phyloP scores from a whole-genome alignment of 2,888 invertebrate species.

The Halictus ligatus region DNA sequence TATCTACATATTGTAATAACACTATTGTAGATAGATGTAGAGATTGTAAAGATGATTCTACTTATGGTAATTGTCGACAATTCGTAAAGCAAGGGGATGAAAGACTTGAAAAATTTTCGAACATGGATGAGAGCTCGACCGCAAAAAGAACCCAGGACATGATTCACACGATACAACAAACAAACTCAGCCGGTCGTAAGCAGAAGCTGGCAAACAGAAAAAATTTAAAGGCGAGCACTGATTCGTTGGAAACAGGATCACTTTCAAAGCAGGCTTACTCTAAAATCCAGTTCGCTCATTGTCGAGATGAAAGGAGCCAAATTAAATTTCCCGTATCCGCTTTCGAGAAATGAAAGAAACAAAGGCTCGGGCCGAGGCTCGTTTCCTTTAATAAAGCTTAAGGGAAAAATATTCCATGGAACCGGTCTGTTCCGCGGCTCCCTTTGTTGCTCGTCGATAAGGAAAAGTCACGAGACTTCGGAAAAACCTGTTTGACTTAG shows the following conservation, averaged over 20 bases:
- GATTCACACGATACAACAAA: not conserved
- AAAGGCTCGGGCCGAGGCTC: not conserved
- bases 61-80: too few species aligned
- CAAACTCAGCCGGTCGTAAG: not conserved
- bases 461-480: not conserved
- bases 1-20: too few species aligned
- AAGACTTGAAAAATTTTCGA: too few species aligned
- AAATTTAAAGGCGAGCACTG: not conserved
- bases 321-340: conserved; percentile 17
- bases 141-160: too few species aligned
- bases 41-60: too few species aligned
- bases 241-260: not conserved
- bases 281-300: not conserved
- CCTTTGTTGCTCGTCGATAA: conserved; percentile 9
- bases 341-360: conserved; percentile 15
- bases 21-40: too few species aligned
- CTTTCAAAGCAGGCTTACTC: not conserved
- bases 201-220: not conserved
- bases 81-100: too few species aligned
- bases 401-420: not conserved
- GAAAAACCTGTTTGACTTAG: conserved; percentile 12
- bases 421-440: not conserved
- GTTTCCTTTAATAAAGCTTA: conserved; percentile 11
- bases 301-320: not conserved
- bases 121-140: too few species aligned